Evolutionary conservation across 2,888 invertebrate genomes (phyloP), one percentile per base, ranked within the genome.

Genomic region (Villa cingulata): DNA sequence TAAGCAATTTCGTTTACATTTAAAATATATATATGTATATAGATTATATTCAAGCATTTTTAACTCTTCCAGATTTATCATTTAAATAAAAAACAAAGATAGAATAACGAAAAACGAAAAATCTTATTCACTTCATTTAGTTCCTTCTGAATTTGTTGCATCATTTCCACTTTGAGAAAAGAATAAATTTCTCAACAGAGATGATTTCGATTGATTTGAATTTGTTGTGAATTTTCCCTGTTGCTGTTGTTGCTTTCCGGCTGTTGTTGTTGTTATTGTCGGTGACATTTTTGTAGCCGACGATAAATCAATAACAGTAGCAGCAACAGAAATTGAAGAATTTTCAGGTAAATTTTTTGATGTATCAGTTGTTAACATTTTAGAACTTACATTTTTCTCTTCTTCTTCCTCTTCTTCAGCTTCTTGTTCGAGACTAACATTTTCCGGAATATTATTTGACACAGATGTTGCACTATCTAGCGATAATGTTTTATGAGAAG

Each of bases 401-500:
- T 57, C 56, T 44, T 56, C 56, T 43, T 57, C 56, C 41, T 56
- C 56, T 43, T 55, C 55, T 48, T 57, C 56, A 17, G 57, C 55
- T 46, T 57, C 55, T 37, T 56, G 54, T 43, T 58, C 59, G 43
- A 56, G 53, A 27, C 54, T 58, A 14, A 57, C 56, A 48, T 57
- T 56, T 51, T 59, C 59, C 34, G 59, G 58, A 36, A 58, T 59
- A 48, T 58, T 57, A 50, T 58, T 57, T 14, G 47, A 38, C 14
- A 56, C 54, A 37, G 56, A 56, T n/a, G 51, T 58, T 43, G 56
- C 57, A 37, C 57, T 57, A 51, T 58, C 59, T 34, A 58, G 47
- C 4, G 59, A 59, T 41, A 59, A 45, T 37, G 56, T 57, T 53
- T 56, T 53, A 55, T 56, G 57, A 53, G 57, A 56, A 40, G 54